Base-by-base conservation (phyloP, 2,888 invertebrate species). In the Parasteatoda lunata region DNA sequence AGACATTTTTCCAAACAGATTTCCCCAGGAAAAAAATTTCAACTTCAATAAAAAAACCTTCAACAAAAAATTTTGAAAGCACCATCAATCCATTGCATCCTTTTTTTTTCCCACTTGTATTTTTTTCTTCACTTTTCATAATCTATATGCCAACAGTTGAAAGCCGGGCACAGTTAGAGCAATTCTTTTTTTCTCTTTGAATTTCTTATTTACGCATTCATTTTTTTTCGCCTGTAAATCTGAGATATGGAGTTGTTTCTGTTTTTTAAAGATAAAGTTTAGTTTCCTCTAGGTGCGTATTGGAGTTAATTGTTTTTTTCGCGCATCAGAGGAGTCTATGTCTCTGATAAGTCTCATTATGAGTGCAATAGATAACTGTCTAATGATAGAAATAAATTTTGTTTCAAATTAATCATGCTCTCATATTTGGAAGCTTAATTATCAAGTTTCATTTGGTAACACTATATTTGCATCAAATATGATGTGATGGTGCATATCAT, bases 141-240 rank as follows among this genome's bases (percentile, higher is more conserved):
- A 11, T 48, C 48, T 69, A 48, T 69, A 48, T 69, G 9, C 69
- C 69, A 5, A 47, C 59, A 59, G 59, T 8, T 13, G n/a, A 59
- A n/a, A n/a, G 59, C n/a, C 59, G 59, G 30, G n/a, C 59, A 13
- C n/a, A 13, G 45, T 9, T 9, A 68, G 66, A 9, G 51, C 68
- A 77, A 77, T 15, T 69, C 68, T 68, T 71, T 65, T 79, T 64
- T 79, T 15, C 65, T 47, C 47, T 15, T 48, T 4, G 5, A 5
- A 64, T 54, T 64, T 79, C 64, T 71, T 71, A 48, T 78, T 70
- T 64, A 13, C n/a, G 11, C 49, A 13, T 70, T 70, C 13, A 68
- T 59, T 49, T 81, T 73, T 81, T 81, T 81, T 79, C 49, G 81
- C 75, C 81, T 81, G 81, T 75, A 54, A 81, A 81, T 66, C 73